Evolutionary conservation across 1,140 invertebrate species (phyloP).

Genomic region (Drosophila orena): DNA sequence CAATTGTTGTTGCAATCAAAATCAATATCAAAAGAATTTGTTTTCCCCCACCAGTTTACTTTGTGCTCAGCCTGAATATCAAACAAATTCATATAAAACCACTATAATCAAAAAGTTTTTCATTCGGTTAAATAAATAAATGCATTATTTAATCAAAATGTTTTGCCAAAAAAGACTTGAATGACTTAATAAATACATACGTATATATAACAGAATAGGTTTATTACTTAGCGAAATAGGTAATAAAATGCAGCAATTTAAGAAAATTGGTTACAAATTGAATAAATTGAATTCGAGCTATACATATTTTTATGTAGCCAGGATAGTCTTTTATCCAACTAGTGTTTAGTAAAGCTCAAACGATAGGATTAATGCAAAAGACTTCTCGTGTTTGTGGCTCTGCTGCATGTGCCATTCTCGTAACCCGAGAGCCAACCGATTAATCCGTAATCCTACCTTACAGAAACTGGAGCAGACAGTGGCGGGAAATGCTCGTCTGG

Average conservation of each 20-base stretch:
- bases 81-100: neutral
- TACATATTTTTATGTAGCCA: neutral
- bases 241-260: too few species aligned
- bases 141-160: neutral
- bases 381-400: slow-evolving; percentile 62
- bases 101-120: neutral
- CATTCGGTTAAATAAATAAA: neutral
- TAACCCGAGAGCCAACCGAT: slow-evolving; percentile 9
- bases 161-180: too few species aligned
- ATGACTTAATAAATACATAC: too few species aligned
- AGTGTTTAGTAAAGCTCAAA: slow-evolving; percentile 6
- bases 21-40: neutral
- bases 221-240: too few species aligned
- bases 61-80: neutral
- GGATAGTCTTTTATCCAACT: neutral
- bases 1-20: neutral
- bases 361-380: slow-evolving; percentile 64
- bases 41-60: neutral
- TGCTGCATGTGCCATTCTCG: slow-evolving; percentile 60
- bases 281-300: neutral
- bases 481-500: slow-evolving; percentile 93
- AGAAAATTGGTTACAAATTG: too few species aligned
- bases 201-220: too few species aligned
- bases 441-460: slow-evolving; percentile 44
- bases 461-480: slow-evolving; percentile 96